Evolutionary conservation across 2,797 vertebrate species (phyloP), one percentile per base, ranked within the genome.

Genomic region (Eurystomus glaucurus): DNA sequence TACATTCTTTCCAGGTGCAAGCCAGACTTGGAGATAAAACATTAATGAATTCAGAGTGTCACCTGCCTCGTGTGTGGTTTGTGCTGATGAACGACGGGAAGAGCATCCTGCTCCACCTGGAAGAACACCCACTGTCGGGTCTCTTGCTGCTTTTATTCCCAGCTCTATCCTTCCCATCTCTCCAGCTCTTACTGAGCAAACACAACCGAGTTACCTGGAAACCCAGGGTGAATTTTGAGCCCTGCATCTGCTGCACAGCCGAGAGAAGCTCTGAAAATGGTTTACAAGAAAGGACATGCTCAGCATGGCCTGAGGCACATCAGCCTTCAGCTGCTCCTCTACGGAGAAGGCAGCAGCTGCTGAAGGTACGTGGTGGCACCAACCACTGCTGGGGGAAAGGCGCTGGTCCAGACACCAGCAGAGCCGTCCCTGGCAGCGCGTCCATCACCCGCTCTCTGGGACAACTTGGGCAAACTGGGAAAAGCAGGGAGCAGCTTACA

Each of bases 1-100:
- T 94, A 77, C 85, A 75, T 89, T 85, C 90, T 92, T 90, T 88
- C 95, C 62, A 85, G 86, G 85, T 80, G 85, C 86, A 91, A 70
- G 91, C 65, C 80, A 90, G 72, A 64, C 75, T 88, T 88, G 72
- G 93, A 91, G 74, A 14, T 5, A 65, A 93, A 95, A 82, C n/a
- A 60, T 18, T 16, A 26, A 23, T 4, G 5, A n/a, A 11, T 33
- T 84, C 39, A 23, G 46, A 57, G 35, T 39, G 26, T 25, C 39
- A 1, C 1, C 0, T 0, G 1, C 51, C 31, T 41, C 3, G 25
- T 8, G 33, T 12, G 15, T 6, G 65, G 57, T 29, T 43, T 50
- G 64, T 14, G 39, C 61, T 14, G 46, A 4, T 10, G 15, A 26
- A 31, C 17, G 8, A 3, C 8, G 11, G n/a, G 29, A 25, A 33